Evolutionary conservation across 30 jellyfish, hydroid and myxozoan genomes (phyloP).

Genomic region (Hydra vulgaris): DNA sequence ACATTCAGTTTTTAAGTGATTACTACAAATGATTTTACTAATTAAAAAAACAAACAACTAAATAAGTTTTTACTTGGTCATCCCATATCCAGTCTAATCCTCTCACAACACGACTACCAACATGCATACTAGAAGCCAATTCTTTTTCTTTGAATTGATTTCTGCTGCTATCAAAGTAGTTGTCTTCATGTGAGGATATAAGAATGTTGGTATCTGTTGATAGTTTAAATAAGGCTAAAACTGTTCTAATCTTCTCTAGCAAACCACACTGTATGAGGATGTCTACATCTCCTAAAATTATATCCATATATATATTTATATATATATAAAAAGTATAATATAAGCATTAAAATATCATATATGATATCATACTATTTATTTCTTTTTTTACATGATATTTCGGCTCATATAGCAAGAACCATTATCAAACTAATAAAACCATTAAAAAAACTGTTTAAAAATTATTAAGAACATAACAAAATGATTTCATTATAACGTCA

Average conservation of each 20-base stretch:
- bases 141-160: conserved; percentile 66
- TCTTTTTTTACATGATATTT: too few species aligned
- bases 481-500: too few species aligned
- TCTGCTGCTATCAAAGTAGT: conserved; percentile 5
- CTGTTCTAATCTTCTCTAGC: conserved; percentile 38
- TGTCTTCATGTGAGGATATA: conserved; percentile 29
- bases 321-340: background rate
- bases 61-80: conserved; percentile 76
- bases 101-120: conserved; percentile 75
- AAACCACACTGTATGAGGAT: conserved; percentile 54
- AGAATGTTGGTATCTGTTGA: background rate
- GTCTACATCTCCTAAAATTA: conserved; percentile 61
- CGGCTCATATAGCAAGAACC: too few species aligned
- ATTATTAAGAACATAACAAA: too few species aligned
- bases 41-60: background rate
- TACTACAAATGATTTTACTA: background rate
- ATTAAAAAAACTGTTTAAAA: too few species aligned
- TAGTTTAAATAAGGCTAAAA: background rate
- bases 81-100: conserved; percentile 97
- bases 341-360: too few species aligned
- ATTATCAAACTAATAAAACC: too few species aligned
- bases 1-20: background rate
- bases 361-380: too few species aligned
- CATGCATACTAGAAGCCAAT: conserved; percentile 53
- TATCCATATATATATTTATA: background rate